A percentile compares a stretch with the other conserved stretches of the same genome.
These are phyloP conservation scores for Globodera rostochiensis DNA, from an alignment of 1,140 invertebrate species.

Conservation along the genomic window DNA sequence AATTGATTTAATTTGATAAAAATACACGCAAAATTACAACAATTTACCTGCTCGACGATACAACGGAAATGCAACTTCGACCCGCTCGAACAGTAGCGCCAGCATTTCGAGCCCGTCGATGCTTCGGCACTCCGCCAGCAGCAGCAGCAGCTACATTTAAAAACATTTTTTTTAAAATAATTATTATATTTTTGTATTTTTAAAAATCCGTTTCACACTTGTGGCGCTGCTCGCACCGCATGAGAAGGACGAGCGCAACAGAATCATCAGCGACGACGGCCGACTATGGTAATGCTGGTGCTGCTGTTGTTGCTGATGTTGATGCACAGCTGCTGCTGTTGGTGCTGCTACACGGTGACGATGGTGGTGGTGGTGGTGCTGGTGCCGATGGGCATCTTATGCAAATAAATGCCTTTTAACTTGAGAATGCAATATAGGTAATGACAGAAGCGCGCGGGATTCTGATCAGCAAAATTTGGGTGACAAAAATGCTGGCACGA, in stretches of 20 bases:
- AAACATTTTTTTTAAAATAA: not conserved
- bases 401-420: not conserved
- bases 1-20: not conserved
- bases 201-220: not conserved
- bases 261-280: not conserved
- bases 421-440: too few species aligned
- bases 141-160: not conserved
- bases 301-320: not conserved
- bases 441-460: too few species aligned
- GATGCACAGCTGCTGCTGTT: too few species aligned
- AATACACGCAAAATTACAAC: too few species aligned
- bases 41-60: conserved; percentile 20
- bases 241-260: conserved; percentile 11
- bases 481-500: too few species aligned
- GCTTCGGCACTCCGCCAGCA: not conserved
- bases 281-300: too few species aligned
- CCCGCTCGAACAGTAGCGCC: not conserved
- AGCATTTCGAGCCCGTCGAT: not conserved
- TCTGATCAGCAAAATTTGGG: too few species aligned
- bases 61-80: conserved; percentile 10
- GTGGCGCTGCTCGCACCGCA: not conserved
- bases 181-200: not conserved
- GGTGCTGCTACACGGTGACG: too few species aligned
- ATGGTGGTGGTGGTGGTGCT: not conserved
- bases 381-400: not conserved